phyloP scores from a whole-genome alignment of 2,888 invertebrate species.

The Pantelozetes paolii region DNA sequence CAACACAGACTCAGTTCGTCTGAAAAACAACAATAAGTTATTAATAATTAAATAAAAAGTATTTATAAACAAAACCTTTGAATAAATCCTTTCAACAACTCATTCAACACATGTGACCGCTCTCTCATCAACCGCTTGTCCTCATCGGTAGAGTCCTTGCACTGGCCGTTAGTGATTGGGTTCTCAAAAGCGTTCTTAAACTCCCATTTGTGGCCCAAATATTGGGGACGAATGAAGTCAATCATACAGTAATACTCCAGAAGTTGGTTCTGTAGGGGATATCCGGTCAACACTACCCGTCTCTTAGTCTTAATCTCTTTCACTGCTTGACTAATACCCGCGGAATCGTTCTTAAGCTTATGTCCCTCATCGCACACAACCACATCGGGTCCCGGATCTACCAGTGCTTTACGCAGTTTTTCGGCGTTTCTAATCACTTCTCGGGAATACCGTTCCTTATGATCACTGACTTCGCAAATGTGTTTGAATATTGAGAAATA shows the following conservation, averaged over 20 bases:
- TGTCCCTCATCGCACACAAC: constrained; percentile 98
- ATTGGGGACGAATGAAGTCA: constrained; percentile 91
- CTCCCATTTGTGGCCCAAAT: constrained; percentile 87
- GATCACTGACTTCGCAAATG: background rate
- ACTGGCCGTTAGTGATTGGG: constrained; percentile 93
- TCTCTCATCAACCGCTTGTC: constrained; percentile 90
- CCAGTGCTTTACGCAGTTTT: background rate
- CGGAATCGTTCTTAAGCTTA: constrained; percentile 86
- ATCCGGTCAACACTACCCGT: constrained; percentile 92
- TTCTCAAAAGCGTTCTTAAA: constrained; percentile 91
- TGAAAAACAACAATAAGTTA: constrained; percentile 50
- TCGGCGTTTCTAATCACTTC: background rate
- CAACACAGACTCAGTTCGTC: constrained; percentile 85
- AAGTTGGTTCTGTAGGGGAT: constrained; percentile 94
- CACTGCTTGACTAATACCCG: constrained; percentile 81
- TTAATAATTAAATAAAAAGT: background rate
- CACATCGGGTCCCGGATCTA: constrained; percentile 67
- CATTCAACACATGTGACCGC: constrained; percentile 87
- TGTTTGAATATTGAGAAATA: background rate
- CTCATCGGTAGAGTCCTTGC: constrained; percentile 80
- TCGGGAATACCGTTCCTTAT: background rate
- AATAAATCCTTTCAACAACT: constrained; percentile 87
- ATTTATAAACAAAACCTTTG: background rate
- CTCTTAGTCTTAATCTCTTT: constrained; percentile 71
- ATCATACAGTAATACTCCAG: constrained; percentile 98